phyloP scores from a whole-genome alignment of 2,888 invertebrate genomes.

The Creontiades dilutus region DNA sequence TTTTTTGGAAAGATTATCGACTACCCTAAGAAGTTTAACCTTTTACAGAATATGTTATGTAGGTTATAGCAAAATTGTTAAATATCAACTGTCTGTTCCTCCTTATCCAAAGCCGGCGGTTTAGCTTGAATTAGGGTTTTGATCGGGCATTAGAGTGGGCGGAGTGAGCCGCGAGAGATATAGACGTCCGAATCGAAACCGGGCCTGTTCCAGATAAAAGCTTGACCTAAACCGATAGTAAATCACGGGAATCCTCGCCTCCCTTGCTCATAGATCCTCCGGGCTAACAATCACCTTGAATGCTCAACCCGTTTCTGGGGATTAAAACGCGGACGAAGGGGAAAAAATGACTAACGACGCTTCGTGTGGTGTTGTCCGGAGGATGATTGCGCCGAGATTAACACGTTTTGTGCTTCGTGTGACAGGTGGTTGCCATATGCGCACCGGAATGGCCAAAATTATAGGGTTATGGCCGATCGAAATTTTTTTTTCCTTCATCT shows the following conservation, averaged over 20 bases:
- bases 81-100: too few relatives aligned
- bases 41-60: too few relatives aligned
- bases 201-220: constrained; percentile 19
- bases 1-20: too few relatives aligned
- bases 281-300: constrained; percentile 62
- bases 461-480: constrained; percentile 30
- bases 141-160: constrained; percentile 19
- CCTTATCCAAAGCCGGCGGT: neutral
- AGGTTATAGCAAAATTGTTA: too few relatives aligned
- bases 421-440: constrained; percentile 58
- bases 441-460: constrained; percentile 45
- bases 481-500: constrained; percentile 10
- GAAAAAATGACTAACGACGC: constrained; percentile 45
- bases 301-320: constrained; percentile 46
- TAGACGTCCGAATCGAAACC: neutral
- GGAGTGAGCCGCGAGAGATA: neutral
- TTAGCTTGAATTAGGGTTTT: neutral
- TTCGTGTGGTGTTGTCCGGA: neutral
- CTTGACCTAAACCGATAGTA: constrained; percentile 32
- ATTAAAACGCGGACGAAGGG: constrained; percentile 24
- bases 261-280: neutral
- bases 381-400: constrained; percentile 55
- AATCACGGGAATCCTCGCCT: constrained; percentile 34
- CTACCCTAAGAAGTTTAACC: too few relatives aligned
- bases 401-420: constrained; percentile 42